These are phyloP conservation scores for Dinothrombium tinctorium DNA, from an alignment of 1,140 invertebrate species.

Conservation along the genomic window DNA sequence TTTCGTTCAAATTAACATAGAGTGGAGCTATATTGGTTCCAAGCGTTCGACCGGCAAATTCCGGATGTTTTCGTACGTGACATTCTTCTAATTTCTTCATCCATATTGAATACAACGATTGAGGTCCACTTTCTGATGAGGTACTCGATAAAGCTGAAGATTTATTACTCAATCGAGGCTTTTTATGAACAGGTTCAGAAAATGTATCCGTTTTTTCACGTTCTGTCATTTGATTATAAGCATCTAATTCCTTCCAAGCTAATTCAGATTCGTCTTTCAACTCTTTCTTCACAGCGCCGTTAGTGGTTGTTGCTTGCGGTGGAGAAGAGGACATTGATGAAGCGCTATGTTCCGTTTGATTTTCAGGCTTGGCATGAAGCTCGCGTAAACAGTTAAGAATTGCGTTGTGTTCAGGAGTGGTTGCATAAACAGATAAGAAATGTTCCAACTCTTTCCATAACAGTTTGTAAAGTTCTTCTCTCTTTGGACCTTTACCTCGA, in stretches of 20 bases:
- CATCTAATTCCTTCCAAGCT: slow-evolving; percentile 7
- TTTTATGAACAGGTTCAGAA: background rate
- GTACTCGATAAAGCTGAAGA: no score
- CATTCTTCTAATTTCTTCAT: background rate
- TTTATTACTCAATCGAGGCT: background rate
- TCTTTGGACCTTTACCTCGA: slow-evolving; percentile 24
- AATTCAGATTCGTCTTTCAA: background rate
- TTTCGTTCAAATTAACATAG: slow-evolving; percentile 1
- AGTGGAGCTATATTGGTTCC: slow-evolving; percentile 2
- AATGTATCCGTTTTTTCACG: background rate
- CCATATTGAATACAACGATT: background rate
- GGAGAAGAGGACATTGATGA: background rate
- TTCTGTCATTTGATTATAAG: slow-evolving; percentile 5
- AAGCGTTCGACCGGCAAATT: background rate
- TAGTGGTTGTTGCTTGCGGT: background rate
- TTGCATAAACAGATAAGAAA: slow-evolving; percentile 47
- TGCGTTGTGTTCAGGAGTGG: slow-evolving; percentile 40
- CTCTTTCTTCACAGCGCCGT: background rate
- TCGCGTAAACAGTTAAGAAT: slow-evolving; percentile 62
- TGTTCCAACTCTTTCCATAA: slow-evolving; percentile 73
- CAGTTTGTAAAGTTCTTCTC: slow-evolving; percentile 66
- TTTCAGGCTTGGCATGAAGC: slow-evolving; percentile 24
- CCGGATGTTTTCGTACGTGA: background rate
- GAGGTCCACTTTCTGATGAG: background rate
- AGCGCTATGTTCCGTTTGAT: background rate